Evolutionary conservation across 1,140 invertebrate species (phyloP).

Genomic region (Agraylea sexmaculata): DNA sequence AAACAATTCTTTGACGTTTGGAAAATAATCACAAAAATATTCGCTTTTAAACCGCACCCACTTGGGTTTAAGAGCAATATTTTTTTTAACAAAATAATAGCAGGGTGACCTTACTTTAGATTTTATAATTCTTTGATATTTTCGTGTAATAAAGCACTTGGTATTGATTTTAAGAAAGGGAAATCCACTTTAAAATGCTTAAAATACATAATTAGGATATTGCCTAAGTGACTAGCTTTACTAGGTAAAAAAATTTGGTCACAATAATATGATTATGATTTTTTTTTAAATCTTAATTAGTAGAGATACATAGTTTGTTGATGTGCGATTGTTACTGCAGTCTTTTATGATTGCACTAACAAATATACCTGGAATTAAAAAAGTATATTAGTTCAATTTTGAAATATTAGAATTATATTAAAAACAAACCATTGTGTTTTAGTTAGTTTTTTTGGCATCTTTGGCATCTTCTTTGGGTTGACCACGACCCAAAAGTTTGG

Average conservation of each 20-base stretch:
- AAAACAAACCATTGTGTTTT: no score
- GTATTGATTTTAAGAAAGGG: no score
- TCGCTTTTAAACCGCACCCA: conserved; percentile 18
- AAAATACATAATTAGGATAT: conserved; percentile 20
- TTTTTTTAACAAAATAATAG: conserved; percentile 11
- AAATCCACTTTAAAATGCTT: no score
- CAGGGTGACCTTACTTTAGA: no score
- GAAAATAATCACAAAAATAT: conserved; percentile 11
- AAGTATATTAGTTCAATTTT: no score
- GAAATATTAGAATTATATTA: no score
- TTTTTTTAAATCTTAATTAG: not conserved
- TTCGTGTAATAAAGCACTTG: no score
- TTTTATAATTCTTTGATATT: no score
- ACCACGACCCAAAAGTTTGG: conserved; percentile 66
- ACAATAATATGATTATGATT: conserved; percentile 14
- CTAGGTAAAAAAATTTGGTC: conserved; percentile 22
- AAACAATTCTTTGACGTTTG: conserved; percentile 4
- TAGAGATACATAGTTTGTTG: no score
- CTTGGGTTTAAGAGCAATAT: conserved; percentile 16
- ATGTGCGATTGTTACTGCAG: no score
- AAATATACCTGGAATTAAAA: no score
- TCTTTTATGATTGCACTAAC: no score
- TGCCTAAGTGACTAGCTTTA: conserved; percentile 23
- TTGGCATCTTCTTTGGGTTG: conserved; percentile 66
- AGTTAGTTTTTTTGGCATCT: conserved; percentile 74